Evolutionary conservation across 2,888 invertebrate genomes (phyloP).

Genomic region (Lepidonotus clava): DNA sequence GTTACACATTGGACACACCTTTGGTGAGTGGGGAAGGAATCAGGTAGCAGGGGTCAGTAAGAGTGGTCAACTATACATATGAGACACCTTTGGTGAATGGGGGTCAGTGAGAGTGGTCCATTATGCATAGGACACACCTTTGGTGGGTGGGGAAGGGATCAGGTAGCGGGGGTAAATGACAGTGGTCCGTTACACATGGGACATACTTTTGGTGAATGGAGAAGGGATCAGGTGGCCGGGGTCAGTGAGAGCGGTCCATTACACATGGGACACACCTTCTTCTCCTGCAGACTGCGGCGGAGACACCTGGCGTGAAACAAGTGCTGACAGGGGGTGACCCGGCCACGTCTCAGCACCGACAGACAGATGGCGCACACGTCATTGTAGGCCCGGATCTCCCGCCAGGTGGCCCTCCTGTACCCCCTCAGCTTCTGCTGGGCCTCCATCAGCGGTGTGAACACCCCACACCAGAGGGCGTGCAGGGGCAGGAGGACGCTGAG

Average conservation of each 20-base stretch:
- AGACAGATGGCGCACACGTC: constrained; percentile 91
- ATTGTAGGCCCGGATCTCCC: constrained; percentile 86
- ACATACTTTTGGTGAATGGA: constrained; percentile 80
- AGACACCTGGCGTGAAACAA: constrained; percentile 90
- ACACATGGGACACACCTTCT: constrained; percentile 88
- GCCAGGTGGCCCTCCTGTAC: constrained; percentile 82
- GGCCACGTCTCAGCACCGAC: constrained; percentile 86
- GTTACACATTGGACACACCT: no score
- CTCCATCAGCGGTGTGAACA: constrained; percentile 80
- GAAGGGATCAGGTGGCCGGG: neutral
- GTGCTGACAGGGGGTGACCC: constrained; percentile 90
- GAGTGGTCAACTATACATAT: no score
- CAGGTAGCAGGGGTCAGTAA: no score
- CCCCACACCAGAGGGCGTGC: neutral
- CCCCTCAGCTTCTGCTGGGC: constrained; percentile 84
- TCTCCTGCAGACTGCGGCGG: constrained; percentile 86
- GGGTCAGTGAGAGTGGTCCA: no score
- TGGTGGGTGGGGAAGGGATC: no score
- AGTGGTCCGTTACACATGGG: constrained; percentile 88
- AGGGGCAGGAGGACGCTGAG: neutral
- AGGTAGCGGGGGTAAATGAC: no score
- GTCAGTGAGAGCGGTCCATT: constrained; percentile 79
- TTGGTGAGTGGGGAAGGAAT: no score
- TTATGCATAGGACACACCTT: no score
- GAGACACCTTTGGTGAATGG: no score